These are phyloP conservation scores for Cyprinodon brontotheroides DNA, from an alignment of 2,113 vertebrate species.

Conservation along the genomic window DNA sequence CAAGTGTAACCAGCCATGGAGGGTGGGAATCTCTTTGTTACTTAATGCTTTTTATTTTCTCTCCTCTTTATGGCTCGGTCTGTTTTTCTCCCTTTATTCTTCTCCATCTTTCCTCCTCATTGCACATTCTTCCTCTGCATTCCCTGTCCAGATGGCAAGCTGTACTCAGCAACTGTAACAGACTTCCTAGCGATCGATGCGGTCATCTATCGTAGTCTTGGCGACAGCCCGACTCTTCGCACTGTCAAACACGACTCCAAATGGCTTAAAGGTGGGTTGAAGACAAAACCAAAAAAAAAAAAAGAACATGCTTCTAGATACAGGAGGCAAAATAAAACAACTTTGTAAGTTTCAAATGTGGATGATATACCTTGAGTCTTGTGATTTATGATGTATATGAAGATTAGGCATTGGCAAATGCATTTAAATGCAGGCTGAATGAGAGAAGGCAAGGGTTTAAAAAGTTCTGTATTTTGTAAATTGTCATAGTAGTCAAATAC, in stretches of 20 bases:
- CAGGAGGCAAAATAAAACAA: slow-evolving; percentile 36
- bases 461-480: too few relatives aligned
- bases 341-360: background rate
- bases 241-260: slow-evolving; percentile 99
- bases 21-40: slow-evolving; percentile 31
- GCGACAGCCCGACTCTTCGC: slow-evolving; percentile 95
- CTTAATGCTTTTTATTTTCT: slow-evolving; percentile 44
- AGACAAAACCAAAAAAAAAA: slow-evolving; percentile 1
- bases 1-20: slow-evolving; percentile 49
- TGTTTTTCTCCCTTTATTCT: slow-evolving; percentile 6
- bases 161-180: slow-evolving; percentile 98
- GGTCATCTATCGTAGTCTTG: slow-evolving; percentile 98
- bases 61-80: slow-evolving; percentile 17
- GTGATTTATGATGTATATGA: slow-evolving; percentile 38
- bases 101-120: slow-evolving; percentile 38
- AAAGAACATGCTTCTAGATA: slow-evolving; percentile 20
- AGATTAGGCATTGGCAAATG: background rate
- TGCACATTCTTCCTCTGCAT: slow-evolving; percentile 47
- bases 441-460: too few relatives aligned
- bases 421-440: too few relatives aligned
- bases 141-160: slow-evolving; percentile 87
- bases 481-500: too few relatives aligned
- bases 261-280: slow-evolving; percentile 94
- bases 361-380: slow-evolving; percentile 20
- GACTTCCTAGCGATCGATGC: slow-evolving; percentile 99